These are phyloP conservation scores for Spicauda simplicius DNA, from an alignment of 2,888 invertebrate species.

Conservation along the genomic window DNA sequence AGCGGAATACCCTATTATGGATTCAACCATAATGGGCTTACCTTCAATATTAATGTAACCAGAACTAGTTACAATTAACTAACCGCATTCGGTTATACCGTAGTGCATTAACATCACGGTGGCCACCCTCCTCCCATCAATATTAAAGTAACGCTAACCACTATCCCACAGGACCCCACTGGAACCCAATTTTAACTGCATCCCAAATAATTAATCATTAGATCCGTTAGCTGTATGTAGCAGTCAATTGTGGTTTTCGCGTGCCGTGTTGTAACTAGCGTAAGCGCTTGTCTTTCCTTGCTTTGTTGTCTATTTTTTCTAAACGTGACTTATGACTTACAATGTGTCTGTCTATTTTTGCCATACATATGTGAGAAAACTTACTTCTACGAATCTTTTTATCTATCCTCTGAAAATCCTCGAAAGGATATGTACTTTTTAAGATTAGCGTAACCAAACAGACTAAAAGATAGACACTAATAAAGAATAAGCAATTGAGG, in stretches of 20 bases:
- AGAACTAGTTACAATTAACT: not conserved
- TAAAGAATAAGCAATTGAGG: no score
- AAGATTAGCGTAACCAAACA: no score
- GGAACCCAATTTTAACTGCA: constrained; percentile 12
- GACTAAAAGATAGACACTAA: no score
- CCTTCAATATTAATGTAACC: constrained; percentile 15
- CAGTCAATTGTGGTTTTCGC: not conserved
- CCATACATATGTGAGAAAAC: no score
- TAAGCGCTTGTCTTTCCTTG: not conserved
- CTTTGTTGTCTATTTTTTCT: not conserved
- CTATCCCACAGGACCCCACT: constrained; percentile 1
- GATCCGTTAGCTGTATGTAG: not conserved
- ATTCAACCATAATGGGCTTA: not conserved
- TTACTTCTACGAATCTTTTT: no score
- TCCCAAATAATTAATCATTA: constrained; percentile 18
- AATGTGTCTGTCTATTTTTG: no score
- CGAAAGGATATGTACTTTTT: no score
- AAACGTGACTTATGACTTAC: no score
- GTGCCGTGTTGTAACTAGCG: not conserved
- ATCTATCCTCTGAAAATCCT: no score
- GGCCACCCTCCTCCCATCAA: constrained; percentile 6
- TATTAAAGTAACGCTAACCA: constrained; percentile 11
- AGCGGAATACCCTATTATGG: not conserved
- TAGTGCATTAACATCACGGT: constrained; percentile 9
- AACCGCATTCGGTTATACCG: constrained; percentile 4